Conservation (phyloP, 2,888 invertebrate species). For the Mechanitis mazaeus region DNA sequence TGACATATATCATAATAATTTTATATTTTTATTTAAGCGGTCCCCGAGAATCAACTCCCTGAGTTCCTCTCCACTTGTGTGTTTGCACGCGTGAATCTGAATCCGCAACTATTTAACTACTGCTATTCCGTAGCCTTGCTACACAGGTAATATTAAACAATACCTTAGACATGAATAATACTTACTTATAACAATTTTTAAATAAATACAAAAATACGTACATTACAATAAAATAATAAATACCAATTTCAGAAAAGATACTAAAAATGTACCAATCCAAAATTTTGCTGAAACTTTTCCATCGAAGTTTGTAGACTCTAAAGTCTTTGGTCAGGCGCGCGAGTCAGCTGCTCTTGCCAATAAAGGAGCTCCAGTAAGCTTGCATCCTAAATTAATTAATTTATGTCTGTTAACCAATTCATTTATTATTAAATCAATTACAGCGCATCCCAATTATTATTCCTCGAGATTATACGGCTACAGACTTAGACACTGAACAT, state of each 20-base stretch:
- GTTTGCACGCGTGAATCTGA: constrained; percentile 83
- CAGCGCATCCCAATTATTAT: constrained; percentile 81
- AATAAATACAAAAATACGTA: neutral
- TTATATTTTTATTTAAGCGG: constrained; percentile 38
- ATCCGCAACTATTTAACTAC: constrained; percentile 89
- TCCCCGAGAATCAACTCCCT: constrained; percentile 68
- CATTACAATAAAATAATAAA: neutral
- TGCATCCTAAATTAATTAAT: too few relatives aligned
- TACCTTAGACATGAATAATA: neutral
- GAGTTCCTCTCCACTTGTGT: constrained; percentile 82
- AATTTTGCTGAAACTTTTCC: constrained; percentile 81
- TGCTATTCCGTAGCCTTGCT: constrained; percentile 84
- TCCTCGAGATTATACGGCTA: constrained; percentile 86
- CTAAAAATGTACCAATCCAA: constrained; percentile 76
- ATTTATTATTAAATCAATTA: constrained; percentile 23
- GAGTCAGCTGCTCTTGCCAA: constrained; percentile 75
- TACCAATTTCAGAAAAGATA: constrained; percentile 66
- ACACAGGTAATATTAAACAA: constrained; percentile 72
- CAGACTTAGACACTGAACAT: constrained; percentile 87
- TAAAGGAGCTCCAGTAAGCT: constrained; percentile 45
- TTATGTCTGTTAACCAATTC: too few relatives aligned
- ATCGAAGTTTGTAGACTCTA: constrained; percentile 79
- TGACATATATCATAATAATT: neutral
- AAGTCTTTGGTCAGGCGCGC: constrained; percentile 75
- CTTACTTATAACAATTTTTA: neutral